phyloP scores from a whole-genome alignment of 2,113 vertebrate species.

The Peromyscus maniculatus region DNA sequence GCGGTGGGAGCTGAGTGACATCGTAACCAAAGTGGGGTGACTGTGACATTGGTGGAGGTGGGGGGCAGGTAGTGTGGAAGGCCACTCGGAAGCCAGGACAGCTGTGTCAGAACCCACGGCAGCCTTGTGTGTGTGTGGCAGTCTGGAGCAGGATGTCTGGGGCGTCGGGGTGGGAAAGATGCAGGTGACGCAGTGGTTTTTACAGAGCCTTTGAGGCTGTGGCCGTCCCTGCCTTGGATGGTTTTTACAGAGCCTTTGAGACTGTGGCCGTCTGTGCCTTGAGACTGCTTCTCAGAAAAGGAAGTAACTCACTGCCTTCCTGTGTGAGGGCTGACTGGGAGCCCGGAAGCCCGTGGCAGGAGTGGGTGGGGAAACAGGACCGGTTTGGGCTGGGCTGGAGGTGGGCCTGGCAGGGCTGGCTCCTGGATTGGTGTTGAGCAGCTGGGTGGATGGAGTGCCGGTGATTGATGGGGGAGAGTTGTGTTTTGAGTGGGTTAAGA shows the following conservation, averaged over 20 bases:
- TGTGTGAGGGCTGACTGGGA: not conserved
- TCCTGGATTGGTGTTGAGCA: not conserved
- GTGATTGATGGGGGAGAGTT: not conserved
- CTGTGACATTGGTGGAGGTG: not conserved
- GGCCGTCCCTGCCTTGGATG: too few species aligned
- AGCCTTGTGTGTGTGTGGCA: rapidly evolving
- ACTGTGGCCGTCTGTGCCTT: not conserved
- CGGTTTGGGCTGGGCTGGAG: not conserved
- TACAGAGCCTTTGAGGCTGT: not conserved
- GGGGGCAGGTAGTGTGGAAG: not conserved
- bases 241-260: not conserved
- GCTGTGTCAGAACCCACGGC: not conserved
- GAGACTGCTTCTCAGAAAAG: not conserved
- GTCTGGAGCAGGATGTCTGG: not conserved
- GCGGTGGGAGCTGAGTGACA: not conserved
- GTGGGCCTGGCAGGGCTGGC: not conserved
- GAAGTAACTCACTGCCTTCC: not conserved
- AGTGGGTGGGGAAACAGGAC: not conserved
- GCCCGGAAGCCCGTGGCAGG: rapidly evolving
- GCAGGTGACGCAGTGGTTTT: too few species aligned
- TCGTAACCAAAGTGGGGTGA: not conserved
- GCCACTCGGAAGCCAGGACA: not conserved
- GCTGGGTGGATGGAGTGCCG: not conserved
- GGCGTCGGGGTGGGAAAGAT: not conserved
- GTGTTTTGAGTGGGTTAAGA: not conserved